These are phyloP conservation scores for Apodemia zela DNA, from an alignment of 2,888 invertebrate species.

Conservation along the genomic window DNA sequence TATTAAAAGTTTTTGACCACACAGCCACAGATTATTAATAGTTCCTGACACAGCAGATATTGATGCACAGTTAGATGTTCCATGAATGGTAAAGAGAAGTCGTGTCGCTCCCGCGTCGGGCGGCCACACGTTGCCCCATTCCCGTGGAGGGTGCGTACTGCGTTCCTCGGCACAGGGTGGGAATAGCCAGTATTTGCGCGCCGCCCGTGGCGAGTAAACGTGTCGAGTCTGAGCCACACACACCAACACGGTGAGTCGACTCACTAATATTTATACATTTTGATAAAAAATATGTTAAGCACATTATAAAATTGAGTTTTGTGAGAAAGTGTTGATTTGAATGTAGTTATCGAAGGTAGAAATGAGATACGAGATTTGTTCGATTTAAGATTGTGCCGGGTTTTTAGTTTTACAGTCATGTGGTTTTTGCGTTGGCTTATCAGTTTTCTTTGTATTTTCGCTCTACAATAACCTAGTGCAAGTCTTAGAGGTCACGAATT, in stretches of 20 bases:
- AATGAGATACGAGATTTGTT: too few relatives aligned
- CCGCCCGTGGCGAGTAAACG: background rate
- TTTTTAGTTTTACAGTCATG: too few relatives aligned
- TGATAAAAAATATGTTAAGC: background rate
- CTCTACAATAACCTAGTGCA: too few relatives aligned
- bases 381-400: too few relatives aligned
- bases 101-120: background rate
- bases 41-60: background rate
- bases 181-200: background rate
- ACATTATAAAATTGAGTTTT: background rate
- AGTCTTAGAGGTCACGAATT: too few relatives aligned
- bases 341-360: too few relatives aligned
- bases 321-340: too few relatives aligned
- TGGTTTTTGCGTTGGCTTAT: too few relatives aligned
- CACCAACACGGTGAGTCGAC: conserved; percentile 3
- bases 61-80: background rate
- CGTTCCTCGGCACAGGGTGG: background rate
- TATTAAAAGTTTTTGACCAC: background rate
- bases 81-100: background rate
- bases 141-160: conserved; percentile 3
- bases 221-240: background rate
- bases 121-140: background rate
- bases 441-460: too few relatives aligned
- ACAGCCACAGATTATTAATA: background rate
- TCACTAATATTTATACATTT: too few relatives aligned